Percentiles rank a stretch among this genome's conserved stretches.
phyloP scores from a whole-genome alignment of 1,140 invertebrate genomes.

The Zaprionus camerounensis region DNA sequence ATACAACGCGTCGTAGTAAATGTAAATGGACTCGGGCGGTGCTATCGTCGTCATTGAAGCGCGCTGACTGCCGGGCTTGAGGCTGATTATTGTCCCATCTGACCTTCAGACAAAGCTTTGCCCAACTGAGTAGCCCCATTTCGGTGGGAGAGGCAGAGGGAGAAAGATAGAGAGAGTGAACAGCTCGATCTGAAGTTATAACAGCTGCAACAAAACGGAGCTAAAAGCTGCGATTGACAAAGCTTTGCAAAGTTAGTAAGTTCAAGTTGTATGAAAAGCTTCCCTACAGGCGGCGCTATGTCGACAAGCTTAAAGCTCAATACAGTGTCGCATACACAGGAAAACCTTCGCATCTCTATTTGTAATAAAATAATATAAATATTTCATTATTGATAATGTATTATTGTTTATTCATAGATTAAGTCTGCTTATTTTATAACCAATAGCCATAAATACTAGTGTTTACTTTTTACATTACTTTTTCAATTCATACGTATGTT shows the following conservation, averaged over 20 bases:
- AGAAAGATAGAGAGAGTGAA: too few relatives aligned
- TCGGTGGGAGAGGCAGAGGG: neutral
- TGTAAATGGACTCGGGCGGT: constrained; percentile 49
- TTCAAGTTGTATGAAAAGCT: neutral
- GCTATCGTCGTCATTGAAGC: constrained; percentile 71
- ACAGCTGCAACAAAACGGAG: neutral
- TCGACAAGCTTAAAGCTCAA: neutral
- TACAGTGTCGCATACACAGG: neutral
- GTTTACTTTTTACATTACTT: constrained; percentile 63
- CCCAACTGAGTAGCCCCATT: constrained; percentile 7
- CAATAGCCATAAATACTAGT: constrained; percentile 56
- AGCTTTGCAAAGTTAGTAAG: neutral
- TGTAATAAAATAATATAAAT: too few relatives aligned
- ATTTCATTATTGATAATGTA: constrained; percentile 56
- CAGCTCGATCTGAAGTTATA: neutral
- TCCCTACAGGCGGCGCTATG: constrained; percentile 24
- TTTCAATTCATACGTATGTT: constrained; percentile 22
- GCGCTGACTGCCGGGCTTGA: constrained; percentile 55
- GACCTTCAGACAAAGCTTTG: constrained; percentile 65
- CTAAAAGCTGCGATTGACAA: neutral
- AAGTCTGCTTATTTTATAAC: constrained; percentile 46
- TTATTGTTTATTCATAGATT: constrained; percentile 69
- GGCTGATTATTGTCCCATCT: constrained; percentile 60
- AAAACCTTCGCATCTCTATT: neutral
- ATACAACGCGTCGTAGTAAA: constrained; percentile 48